These are phyloP conservation scores for Athene cunicularia DNA, from an alignment of 2,113 vertebrate genomes.

Conservation along the genomic window DNA sequence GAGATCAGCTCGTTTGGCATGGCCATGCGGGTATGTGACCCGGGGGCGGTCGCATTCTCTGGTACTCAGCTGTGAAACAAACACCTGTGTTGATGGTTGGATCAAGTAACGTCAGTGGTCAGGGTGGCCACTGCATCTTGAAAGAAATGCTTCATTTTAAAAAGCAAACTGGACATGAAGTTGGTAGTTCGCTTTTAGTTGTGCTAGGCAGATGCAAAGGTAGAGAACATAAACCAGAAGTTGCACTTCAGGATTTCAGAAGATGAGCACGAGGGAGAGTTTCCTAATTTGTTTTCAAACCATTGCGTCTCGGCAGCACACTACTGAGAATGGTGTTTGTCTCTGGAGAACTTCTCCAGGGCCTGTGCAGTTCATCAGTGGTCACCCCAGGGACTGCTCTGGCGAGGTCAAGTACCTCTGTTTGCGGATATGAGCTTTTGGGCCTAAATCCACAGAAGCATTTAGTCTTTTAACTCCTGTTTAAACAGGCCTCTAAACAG, in stretches of 20 bases:
- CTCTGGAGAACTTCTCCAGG: neutral
- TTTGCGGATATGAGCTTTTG: neutral
- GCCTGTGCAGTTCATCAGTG: fast-evolving
- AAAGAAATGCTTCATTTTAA: neutral
- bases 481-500: conserved; percentile 7
- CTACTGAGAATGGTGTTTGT: neutral
- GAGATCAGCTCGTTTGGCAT: neutral
- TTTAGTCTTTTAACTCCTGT: conserved; percentile 5
- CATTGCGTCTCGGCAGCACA: fast-evolving
- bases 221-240: neutral
- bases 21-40: fast-evolving
- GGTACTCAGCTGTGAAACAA: neutral
- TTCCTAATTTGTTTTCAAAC: neutral
- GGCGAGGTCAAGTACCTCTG: neutral
- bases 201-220: fast-evolving
- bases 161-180: fast-evolving
- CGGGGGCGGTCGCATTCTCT: neutral
- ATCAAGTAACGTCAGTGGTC: too few species aligned
- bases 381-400: fast-evolving
- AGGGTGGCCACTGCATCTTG: fast-evolving
- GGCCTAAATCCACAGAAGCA: neutral
- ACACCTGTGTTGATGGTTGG: fast-evolving
- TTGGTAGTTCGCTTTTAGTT: neutral
- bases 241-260: fast-evolving
- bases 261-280: neutral